Evolutionary conservation across 1,140 invertebrate genomes (phyloP), one percentile per base, ranked within the genome.

Genomic region (Phenacoccus solenopsis): DNA sequence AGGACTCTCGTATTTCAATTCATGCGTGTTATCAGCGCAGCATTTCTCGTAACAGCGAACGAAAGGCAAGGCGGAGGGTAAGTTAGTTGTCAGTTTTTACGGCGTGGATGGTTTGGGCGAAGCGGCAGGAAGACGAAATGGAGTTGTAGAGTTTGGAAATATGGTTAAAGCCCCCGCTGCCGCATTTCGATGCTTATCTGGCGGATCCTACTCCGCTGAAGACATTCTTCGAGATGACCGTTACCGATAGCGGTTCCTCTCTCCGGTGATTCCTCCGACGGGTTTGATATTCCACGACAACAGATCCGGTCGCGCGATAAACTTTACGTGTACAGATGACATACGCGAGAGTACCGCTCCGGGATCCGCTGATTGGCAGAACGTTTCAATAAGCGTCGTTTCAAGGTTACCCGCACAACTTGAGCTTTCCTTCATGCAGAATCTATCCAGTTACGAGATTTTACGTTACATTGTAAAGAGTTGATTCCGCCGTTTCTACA

Each of bases 1-100:
- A 64, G 59, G 22, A 64, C 59, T 64, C 59, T 64, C 59, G 59
- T 64, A 64, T 64, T 64, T 64, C 59, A 64, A 64, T 64, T 64
- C 59, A 64, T 64, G 59, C 59, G 59, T 64, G 59, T 64, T 64
- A 64, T 64, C 59, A 64, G 59, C 20, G 25, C 10, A 27, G 59
- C 22, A 64, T 24, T 27, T 27, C 22, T 3, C 32, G 32, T n/a
- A 24, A 64, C 21, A 24, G 59, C 22, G 25, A 22, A 22, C 10
- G 59, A 64, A 27, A 64, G 3, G 9, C 32, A 9, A 24, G 21
- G 20, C 3, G 9, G 20, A 27, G 59, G 59, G 59, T 25, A 64
- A 64, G 13, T 64, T 64, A 22, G 59, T 22, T 64, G 59, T 64
- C 59, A 16, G 59, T 64, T 64, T 64, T 64, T 25, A 49, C 38